Conservation (phyloP, 1,140 invertebrate species). For the Pectinophora gossypiella region DNA sequence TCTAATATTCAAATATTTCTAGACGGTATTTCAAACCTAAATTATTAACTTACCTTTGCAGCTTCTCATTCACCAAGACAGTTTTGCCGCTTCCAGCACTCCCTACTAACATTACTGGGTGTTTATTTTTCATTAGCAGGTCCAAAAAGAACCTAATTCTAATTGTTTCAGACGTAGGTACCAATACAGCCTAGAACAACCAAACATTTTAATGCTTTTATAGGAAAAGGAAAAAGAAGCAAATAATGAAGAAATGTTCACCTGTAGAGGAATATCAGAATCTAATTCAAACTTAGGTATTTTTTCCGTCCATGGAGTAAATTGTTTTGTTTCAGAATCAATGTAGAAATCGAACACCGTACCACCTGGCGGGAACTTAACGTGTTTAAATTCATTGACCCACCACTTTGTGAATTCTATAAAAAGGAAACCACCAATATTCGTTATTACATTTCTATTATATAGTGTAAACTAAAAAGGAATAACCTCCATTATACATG, state of each 20-base stretch:
- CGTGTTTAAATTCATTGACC: conserved; percentile 95
- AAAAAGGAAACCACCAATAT: conserved; percentile 1
- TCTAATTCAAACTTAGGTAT: conserved; percentile 94
- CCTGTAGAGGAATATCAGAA: conserved; percentile 92
- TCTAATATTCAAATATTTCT: background rate
- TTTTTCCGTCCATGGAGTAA: conserved; percentile 92
- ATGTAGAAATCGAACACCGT: conserved; percentile 98
- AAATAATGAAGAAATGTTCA: conserved; percentile 36
- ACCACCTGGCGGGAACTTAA: conserved; percentile 93
- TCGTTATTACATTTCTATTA: background rate
- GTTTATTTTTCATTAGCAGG: conserved; percentile 89
- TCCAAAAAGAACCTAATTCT: conserved; percentile 93
- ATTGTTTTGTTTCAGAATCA: conserved; percentile 92
- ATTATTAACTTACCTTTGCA: conserved; percentile 72
- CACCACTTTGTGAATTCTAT: conserved; percentile 98
- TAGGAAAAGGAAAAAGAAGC: conserved; percentile 18
- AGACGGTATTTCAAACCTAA: background rate
- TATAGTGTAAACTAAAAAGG: too few relatives aligned
- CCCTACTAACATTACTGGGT: conserved; percentile 96
- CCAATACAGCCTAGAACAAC: conserved; percentile 86
- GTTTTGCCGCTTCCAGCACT: conserved; percentile 94
- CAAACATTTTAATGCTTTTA: too few relatives aligned
- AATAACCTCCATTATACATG: too few relatives aligned
- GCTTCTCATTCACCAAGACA: conserved; percentile 90
- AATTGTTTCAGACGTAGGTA: conserved; percentile 96